Evolutionary conservation across 2,113 vertebrate species (phyloP).

Genomic region (Tachycineta bicolor): DNA sequence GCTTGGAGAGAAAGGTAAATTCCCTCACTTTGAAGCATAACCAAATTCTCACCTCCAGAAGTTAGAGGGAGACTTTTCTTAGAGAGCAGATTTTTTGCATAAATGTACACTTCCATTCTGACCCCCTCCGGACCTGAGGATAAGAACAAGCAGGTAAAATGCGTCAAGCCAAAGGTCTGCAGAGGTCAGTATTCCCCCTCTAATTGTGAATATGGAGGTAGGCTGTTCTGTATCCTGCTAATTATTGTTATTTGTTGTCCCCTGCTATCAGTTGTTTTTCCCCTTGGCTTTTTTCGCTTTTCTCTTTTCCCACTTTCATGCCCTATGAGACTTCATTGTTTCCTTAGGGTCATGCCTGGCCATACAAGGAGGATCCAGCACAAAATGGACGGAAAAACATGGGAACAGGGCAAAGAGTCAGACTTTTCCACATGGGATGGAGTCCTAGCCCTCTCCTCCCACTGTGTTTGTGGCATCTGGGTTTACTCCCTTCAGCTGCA

Average conservation of each 20-base stretch:
- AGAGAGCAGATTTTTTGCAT: background rate
- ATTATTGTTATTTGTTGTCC: background rate
- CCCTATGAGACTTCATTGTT: background rate
- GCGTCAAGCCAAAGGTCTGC: background rate
- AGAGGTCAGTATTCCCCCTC: background rate
- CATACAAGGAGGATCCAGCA: rapidly evolving
- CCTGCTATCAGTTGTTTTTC: background rate
- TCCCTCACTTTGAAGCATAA: background rate
- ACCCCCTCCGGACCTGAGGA: background rate
- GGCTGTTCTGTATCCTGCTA: background rate
- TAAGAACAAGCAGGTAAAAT: background rate
- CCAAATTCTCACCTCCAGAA: background rate
- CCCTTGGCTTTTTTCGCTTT: background rate
- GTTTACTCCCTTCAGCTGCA: background rate
- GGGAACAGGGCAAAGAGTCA: background rate
- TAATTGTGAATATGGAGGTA: background rate
- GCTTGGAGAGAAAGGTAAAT: background rate
- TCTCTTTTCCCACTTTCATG: background rate
- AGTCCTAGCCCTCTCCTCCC: background rate
- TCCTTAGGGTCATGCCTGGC: background rate
- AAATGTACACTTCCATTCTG: background rate
- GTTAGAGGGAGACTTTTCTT: background rate
- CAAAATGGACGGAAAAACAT: background rate
- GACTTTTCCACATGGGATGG: background rate
- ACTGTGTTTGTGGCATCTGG: background rate